Evolutionary conservation across 1,140 invertebrate genomes (phyloP).

Genomic region (Drosophila ohnishii): DNA sequence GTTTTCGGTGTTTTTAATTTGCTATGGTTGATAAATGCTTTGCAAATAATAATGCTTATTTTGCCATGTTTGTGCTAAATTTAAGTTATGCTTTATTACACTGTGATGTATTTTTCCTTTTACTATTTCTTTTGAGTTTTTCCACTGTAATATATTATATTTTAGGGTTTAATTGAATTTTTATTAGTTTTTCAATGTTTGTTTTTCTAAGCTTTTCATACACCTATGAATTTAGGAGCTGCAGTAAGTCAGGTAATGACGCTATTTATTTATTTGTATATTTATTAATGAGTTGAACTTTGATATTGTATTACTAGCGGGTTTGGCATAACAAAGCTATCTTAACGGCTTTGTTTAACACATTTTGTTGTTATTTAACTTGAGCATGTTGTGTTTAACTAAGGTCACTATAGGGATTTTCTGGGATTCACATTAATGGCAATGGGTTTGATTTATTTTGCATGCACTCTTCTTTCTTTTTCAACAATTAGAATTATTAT

Average conservation of each 20-base stretch:
- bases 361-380: background rate
- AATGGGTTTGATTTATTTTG: slow-evolving; percentile 8
- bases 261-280: slow-evolving; percentile 4
- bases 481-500: background rate
- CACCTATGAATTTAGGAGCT: background rate
- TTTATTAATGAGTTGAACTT: slow-evolving; percentile 6
- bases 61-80: background rate
- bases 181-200: background rate
- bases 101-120: background rate
- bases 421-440: background rate
- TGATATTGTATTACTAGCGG: slow-evolving; percentile 4
- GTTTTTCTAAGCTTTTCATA: background rate
- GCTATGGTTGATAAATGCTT: slow-evolving; percentile 5
- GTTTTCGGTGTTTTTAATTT: background rate
- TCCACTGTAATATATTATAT: background rate
- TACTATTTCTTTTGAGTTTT: background rate
- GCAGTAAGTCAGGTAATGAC: slow-evolving; percentile 1
- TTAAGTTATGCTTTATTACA: background rate
- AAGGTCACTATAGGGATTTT: slow-evolving; percentile 1
- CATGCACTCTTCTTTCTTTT: background rate
- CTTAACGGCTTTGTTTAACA: slow-evolving; percentile 1
- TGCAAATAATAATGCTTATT: slow-evolving; percentile 1
- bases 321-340: background rate
- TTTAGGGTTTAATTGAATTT: background rate
- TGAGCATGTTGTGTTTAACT: slow-evolving; percentile 13